Evolutionary conservation across 2,113 vertebrate species (phyloP), one percentile per base, ranked within the genome.

Genomic region (Phylloscopus trochiloides): DNA sequence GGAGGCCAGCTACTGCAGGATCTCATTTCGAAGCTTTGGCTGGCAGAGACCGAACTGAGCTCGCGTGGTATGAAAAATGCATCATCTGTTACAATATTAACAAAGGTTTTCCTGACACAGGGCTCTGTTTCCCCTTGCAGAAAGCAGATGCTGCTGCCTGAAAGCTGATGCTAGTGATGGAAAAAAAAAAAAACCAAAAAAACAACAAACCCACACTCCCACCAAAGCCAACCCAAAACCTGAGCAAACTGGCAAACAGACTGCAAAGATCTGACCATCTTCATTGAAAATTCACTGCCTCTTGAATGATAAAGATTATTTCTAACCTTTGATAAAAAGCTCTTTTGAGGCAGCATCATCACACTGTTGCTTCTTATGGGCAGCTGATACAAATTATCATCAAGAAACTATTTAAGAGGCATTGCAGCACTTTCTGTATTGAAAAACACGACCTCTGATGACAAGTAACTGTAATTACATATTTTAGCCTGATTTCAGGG

Each of bases 361-460:
- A 29, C 16, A 34, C 66, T 91, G 22, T 48, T 71, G 26, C 45
- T 78, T 92, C 88, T 78, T 31, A 57, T 18, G 54, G 86, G 14
- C 90, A 92, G 72, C 75, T 90, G 91, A 94, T 31, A 72, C 3
- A 66, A 77, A 92, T 92, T 91, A 90, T 95, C 79, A 75, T 93
- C 82, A 93, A 91, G 65, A 55, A 95, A 51, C 83, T 67, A 86
- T 88, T 94, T 93, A 59, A 72, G 87, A 86, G 40, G 65, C 57
- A 67, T 25, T 16, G 15, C 55, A 67, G 63, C 42, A n/a, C 51
- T 58, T 87, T 81, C 36, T 38, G 0, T 24, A 59, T 42, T 32
- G 74, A 88, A 95, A 88, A 94, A 55, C n/a, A 29, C 50, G 88
- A 95, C 92, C 92, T 92, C 89, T 68, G 79, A 93, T 89, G 79